These are phyloP conservation scores for human (Homo sapiens) DNA, from an alignment of 2,113 vertebrate species.

Conservation along the genomic window GRCh38 chr11:79358001-79358500, in stretches of 20 bases:
- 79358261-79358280: conserved; percentile 64
- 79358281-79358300: conserved; percentile 37
- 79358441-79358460: neutral
- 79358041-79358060: neutral
- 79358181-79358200: conserved; percentile 42
- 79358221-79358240: neutral
- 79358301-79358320: conserved; percentile 6
- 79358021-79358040: conserved; percentile 44
- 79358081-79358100: neutral
- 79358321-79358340: neutral
- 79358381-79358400: neutral
- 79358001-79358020: conserved; percentile 59
- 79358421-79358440: neutral
- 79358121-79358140: neutral
- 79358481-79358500: neutral
- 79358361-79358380: neutral
- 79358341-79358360: neutral
- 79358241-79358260: conserved; percentile 65
- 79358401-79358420: neutral
- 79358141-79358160: neutral
- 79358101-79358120: neutral
- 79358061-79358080: neutral
- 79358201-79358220: conserved; percentile 22
- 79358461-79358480: neutral
- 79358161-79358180: neutral